phyloP scores from a whole-genome alignment of 1,140 invertebrate genomes.

The Aphidius gifuensis region DNA sequence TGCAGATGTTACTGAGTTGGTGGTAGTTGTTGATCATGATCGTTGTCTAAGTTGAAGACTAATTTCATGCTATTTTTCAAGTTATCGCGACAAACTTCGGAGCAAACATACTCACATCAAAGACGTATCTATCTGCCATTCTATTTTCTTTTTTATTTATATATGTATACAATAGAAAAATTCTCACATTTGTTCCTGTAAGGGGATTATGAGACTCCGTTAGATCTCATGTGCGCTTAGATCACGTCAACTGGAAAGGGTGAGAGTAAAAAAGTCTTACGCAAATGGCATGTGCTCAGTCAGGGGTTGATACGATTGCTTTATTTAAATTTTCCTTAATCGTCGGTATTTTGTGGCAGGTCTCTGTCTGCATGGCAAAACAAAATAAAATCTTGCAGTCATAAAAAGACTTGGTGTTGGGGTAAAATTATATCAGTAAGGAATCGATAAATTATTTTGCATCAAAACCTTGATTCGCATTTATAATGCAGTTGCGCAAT shows the following conservation, averaged over 20 bases:
- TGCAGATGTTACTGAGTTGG: no score
- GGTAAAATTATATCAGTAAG: no score
- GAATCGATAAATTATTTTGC: no score
- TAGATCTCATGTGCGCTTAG: constrained; percentile 12
- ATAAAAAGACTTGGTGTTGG: no score
- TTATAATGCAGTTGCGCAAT: no score
- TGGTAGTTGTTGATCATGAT: no score
- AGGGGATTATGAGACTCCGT: constrained; percentile 23
- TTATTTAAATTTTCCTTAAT: constrained; percentile 52
- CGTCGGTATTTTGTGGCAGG: constrained; percentile 9
- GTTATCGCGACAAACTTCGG: constrained; percentile 1
- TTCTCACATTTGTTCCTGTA: constrained; percentile 19
- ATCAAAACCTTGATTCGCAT: no score
- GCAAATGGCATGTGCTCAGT: neutral
- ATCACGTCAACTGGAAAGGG: neutral
- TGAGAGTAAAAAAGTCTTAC: constrained; percentile 8
- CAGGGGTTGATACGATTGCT: constrained; percentile 33
- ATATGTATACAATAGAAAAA: constrained; percentile 10
- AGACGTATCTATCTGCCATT: no score
- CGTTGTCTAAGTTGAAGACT: neutral
- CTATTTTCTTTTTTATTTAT: no score
- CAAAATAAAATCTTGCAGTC: neutral
- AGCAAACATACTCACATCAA: neutral
- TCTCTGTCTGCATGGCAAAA: constrained; percentile 1
- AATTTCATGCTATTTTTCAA: constrained; percentile 20